phyloP scores from a whole-genome alignment of 2,797 vertebrate species.

The Pangasius krempfi region DNA sequence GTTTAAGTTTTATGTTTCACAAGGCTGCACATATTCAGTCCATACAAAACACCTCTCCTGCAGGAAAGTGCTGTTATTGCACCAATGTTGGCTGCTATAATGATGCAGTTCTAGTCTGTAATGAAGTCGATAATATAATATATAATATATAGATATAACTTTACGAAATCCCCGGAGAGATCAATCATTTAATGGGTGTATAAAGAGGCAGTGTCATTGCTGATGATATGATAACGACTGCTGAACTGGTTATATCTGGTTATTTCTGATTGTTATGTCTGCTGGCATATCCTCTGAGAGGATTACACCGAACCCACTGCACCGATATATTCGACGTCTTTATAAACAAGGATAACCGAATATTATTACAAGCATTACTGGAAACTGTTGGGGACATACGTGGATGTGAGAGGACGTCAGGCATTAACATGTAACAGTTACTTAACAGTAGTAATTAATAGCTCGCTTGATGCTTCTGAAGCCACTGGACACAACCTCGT shows the following conservation, averaged over 20 bases:
- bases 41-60: background rate
- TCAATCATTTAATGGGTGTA: background rate
- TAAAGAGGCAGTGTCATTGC: constrained; percentile 10
- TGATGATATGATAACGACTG: constrained; percentile 26
- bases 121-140: constrained; percentile 6
- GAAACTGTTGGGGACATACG: background rate
- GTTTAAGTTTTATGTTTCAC: background rate
- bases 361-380: background rate
- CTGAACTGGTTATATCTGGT: constrained; percentile 43
- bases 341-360: background rate
- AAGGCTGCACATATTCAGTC: background rate
- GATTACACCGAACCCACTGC: background rate
- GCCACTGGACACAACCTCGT: background rate
- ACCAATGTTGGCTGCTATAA: background rate
- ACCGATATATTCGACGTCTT: background rate
- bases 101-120: constrained; percentile 27
- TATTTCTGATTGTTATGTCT: background rate
- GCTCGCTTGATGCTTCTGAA: constrained; percentile 23
- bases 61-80: background rate
- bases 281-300: background rate
- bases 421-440: constrained; percentile 31
- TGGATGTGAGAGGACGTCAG: background rate
- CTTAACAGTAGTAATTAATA: constrained; percentile 39
- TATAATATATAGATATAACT: background rate
- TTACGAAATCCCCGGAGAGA: background rate